These are phyloP conservation scores for Metalampra italica DNA, from an alignment of 2,888 invertebrate species.

Conservation along the genomic window DNA sequence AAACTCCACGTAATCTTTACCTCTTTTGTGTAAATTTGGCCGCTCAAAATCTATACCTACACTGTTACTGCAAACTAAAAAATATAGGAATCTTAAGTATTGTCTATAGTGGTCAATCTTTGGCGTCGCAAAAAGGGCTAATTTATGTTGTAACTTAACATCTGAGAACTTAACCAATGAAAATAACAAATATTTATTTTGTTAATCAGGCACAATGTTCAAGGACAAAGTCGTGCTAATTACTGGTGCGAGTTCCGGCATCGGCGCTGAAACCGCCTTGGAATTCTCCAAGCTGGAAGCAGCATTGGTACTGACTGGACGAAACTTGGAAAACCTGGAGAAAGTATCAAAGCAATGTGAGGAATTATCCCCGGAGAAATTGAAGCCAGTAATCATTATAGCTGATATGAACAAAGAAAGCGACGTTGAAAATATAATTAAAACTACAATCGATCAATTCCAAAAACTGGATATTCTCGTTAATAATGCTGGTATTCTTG, in stretches of 20 bases:
- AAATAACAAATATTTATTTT: not conserved
- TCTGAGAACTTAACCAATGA: no score
- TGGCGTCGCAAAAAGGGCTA: no score
- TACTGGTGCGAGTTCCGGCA: constrained; percentile 86
- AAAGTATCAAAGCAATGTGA: constrained; percentile 79
- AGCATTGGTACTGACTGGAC: constrained; percentile 80
- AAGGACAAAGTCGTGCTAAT: constrained; percentile 79
- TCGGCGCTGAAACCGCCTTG: constrained; percentile 84
- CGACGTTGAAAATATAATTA: constrained; percentile 82
- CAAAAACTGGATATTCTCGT: constrained; percentile 86
- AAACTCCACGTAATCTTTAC: no score
- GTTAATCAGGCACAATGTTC: constrained; percentile 49
- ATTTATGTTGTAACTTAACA: no score
- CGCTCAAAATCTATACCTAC: no score
- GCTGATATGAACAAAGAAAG: constrained; percentile 83
- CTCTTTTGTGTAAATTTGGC: no score
- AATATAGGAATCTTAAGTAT: no score
- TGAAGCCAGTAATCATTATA: constrained; percentile 75
- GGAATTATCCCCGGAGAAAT: constrained; percentile 44
- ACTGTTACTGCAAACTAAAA: no score
- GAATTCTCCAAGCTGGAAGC: constrained; percentile 83
- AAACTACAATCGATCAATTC: constrained; percentile 81
- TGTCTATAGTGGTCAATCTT: no score
- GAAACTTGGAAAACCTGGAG: constrained; percentile 83
- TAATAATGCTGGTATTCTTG: constrained; percentile 93